Conservation (phyloP, 2,888 invertebrate species). For the Chromoteleia sp. region DNA sequence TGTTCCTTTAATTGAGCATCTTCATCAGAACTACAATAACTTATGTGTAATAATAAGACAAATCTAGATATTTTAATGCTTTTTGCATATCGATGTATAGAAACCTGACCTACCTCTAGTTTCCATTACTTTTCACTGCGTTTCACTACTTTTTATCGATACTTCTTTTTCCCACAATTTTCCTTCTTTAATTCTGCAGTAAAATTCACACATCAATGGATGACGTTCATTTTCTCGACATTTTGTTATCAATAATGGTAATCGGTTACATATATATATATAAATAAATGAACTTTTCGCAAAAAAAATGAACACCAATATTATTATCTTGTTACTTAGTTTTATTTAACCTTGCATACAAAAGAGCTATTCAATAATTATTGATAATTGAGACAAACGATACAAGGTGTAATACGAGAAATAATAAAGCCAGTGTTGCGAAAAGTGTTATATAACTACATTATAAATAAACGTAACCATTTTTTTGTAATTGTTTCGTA, state of each 20-base stretch:
- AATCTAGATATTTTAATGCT: no score
- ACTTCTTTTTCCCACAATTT: conserved; percentile 29
- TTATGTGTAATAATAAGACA: no score
- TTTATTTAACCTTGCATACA: conserved; percentile 2
- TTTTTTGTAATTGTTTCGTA: no score
- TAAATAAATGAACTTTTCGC: background rate
- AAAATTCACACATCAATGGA: conserved; percentile 30
- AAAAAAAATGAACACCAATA: conserved; percentile 11
- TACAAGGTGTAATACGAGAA: background rate
- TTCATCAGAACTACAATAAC: no score
- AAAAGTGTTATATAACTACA: conserved; percentile 14
- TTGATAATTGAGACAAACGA: conserved; percentile 3
- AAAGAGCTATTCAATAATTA: conserved; percentile 13
- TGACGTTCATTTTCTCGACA: conserved; percentile 19
- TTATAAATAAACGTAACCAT: no score
- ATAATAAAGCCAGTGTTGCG: background rate
- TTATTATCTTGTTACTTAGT: conserved; percentile 16
- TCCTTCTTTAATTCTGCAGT: conserved; percentile 20
- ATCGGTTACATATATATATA: conserved; percentile 10
- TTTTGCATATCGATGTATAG: no score
- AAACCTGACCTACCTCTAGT: conserved; percentile 4
- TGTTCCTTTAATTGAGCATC: no score
- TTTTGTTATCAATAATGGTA: conserved; percentile 22
- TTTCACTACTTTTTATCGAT: conserved; percentile 36
- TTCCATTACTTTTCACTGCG: conserved; percentile 31